Base-by-base conservation (phyloP, 2,113 vertebrate genomes). In the Chinchilla lanigera region DNA sequence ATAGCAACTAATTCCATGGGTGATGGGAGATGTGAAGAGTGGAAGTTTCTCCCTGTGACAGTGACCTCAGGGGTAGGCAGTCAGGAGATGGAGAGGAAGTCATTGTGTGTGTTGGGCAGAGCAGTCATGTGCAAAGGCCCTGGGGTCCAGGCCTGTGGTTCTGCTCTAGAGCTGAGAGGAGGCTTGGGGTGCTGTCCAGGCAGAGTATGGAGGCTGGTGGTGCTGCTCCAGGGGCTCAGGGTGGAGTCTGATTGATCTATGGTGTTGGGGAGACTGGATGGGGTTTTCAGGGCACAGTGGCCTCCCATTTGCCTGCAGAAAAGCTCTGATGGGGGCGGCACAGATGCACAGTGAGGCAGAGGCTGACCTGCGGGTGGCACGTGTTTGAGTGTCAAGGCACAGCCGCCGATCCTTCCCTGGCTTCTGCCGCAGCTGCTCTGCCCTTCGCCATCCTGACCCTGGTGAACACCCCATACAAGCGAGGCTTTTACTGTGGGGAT, bases 401-500 rank as follows among this genome's bases (percentile, higher is more conserved):
- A 17, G 24, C 50, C 22, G 14, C 50, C 58, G 1, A 16, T 38
- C 65, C 50, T 20, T 10, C 63, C 60, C 10, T 4, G 50, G 13
- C 35, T 41, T 50, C 92, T 75, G 33, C 44, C 73, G 26, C 98
- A 99, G 99, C 99, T 0, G 98, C 99, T 0, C 97, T 99, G 98
- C 99, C 99, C 41, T 99, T 99, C 52, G 17, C 98, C 97, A 98
- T 99, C 96, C 98, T 99, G 98, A 99, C 98, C 0, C 96, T 99
- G 80, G 98, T 99, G 86, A 99, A 98, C 91, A 97, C 98, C 41
- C 99, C 99, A 0, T 99, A 99, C 98, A 98, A 99, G 89, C 97
- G 99, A 24, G 99, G 99, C 0, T 98, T 99, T 97, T 99, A 99
- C 98, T 99, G 99, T 26, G 96, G 98, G 0, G 99, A 99, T 0